Evolutionary conservation across 2,797 vertebrate species (phyloP).

Genomic region (Alca torda): DNA sequence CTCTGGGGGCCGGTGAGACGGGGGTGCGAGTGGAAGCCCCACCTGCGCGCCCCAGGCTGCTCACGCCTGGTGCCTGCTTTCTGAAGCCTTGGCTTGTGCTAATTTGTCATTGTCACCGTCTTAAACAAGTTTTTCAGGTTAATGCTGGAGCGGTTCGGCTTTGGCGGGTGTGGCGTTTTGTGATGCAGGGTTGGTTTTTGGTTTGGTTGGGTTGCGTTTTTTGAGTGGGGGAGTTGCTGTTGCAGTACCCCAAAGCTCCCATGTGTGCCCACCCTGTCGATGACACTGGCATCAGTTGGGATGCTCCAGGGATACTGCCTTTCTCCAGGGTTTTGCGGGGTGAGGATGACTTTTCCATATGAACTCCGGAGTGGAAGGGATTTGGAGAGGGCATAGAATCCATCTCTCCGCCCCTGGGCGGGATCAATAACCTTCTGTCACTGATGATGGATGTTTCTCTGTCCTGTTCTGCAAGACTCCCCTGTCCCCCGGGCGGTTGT

Average conservation of each 20-base stretch:
- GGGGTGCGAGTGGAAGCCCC: background rate
- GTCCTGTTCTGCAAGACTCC: background rate
- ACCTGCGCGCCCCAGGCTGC: background rate
- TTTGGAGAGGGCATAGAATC: background rate
- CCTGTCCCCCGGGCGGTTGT: rapidly evolving
- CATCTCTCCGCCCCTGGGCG: background rate
- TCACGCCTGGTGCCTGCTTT: background rate
- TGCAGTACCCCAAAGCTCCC: background rate
- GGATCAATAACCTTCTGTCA: conserved; percentile 9
- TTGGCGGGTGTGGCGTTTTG: background rate
- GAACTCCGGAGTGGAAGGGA: background rate
- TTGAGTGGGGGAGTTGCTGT: background rate
- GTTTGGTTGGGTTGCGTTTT: background rate
- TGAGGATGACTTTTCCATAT: background rate
- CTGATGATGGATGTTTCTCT: conserved; percentile 21
- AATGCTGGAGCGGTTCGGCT: background rate
- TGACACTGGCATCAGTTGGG: rapidly evolving
- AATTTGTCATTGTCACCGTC: background rate
- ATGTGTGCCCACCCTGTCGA: rapidly evolving
- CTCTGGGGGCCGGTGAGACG: background rate
- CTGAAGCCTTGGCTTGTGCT: background rate
- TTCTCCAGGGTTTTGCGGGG: background rate
- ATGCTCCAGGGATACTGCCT: background rate
- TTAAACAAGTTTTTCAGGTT: conserved; percentile 45
- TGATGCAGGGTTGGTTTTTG: background rate